Base-by-base conservation (phyloP, 2,888 invertebrate genomes). In the Lepidonotus clava region DNA sequence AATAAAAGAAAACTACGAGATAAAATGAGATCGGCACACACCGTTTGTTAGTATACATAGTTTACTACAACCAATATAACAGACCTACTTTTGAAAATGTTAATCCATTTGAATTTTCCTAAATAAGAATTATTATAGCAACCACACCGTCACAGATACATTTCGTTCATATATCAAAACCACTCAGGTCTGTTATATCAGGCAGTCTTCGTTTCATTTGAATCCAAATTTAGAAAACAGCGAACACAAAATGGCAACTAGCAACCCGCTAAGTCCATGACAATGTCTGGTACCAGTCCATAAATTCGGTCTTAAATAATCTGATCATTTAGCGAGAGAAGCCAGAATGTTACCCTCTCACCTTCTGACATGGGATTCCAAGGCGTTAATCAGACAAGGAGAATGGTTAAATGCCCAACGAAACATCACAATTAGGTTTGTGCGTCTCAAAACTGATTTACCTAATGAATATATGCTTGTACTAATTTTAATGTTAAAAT, bases 341-440 rank as follows among this genome's bases (percentile, higher is more conserved):
- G 61, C 21, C 61, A 61, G n/a, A 61, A 61, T 11, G 46, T 18
- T 5, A 61, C 61, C 61, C 61, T 61, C 61, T 61, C 61, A 61
- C 61, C 61, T 32, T 4, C n/a, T 61, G 61, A 61, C 28, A 46
- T 61, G 28, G 28, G 61, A 61, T 32, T 61, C 61, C 24, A n/a
- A 11, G 11, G 11, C n/a, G 24, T 61, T 61, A 46, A 61, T 61
- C 61, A 61, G 61, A 61, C 61, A 28, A 61, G 61, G 61, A n/a
- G n/a, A 61, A 61, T 11, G 61, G 24, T 61, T 61, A 61, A 61
- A 18, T 61, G 61, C 61, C 28, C 61, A 61, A 46, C 6, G 8
- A 46, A 18, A 46, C 46, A 46, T 46, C 46, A 61, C 61, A 61
- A 61, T 61, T 32, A 61, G 2, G 1, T n/a, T 61, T 24, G 28